These are phyloP conservation scores for Telmatherina bonti DNA, from an alignment of 2,797 vertebrate species.

Conservation along the genomic window DNA sequence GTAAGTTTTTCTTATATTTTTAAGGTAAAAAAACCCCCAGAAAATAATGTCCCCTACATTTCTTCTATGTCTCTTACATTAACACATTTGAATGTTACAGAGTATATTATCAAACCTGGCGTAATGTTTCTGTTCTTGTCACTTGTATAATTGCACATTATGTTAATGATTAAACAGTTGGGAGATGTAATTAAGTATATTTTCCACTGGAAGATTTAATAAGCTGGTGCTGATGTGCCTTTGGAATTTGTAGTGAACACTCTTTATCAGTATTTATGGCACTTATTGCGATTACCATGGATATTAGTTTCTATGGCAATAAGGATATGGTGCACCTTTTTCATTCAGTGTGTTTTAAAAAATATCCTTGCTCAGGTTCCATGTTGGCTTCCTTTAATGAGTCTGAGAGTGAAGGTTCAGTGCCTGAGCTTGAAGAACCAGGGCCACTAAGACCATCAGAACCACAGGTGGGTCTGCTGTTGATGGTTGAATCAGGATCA, in stretches of 20 bases:
- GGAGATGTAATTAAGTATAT: neutral
- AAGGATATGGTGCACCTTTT: neutral
- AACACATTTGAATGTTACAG: constrained; percentile 10
- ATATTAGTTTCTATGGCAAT: constrained; percentile 36
- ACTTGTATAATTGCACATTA: neutral
- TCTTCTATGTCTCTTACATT: constrained; percentile 7
- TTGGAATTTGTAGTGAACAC: constrained; percentile 25
- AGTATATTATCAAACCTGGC: no score
- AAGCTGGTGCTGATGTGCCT: constrained; percentile 14
- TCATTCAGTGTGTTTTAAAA: constrained; percentile 12
- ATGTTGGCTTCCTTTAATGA: constrained; percentile 88
- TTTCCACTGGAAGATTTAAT: constrained; percentile 33
- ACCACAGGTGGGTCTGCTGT: constrained; percentile 81
- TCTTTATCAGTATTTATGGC: constrained; percentile 5
- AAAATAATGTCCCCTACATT: constrained; percentile 14
- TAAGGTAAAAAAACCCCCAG: constrained; percentile 5
- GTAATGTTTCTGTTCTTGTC: constrained; percentile 1
- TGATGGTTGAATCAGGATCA: neutral
- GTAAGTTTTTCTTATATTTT: constrained; percentile 67
- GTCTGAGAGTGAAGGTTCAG: constrained; percentile 92
- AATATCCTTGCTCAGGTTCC: constrained; percentile 50
- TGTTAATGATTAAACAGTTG: neutral
- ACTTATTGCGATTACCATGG: neutral
- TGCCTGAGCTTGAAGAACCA: constrained; percentile 90
- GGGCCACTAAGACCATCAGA: constrained; percentile 83